phyloP scores from a whole-genome alignment of 2,113 vertebrate genomes.

The Forbesichthys papilliferus region DNA sequence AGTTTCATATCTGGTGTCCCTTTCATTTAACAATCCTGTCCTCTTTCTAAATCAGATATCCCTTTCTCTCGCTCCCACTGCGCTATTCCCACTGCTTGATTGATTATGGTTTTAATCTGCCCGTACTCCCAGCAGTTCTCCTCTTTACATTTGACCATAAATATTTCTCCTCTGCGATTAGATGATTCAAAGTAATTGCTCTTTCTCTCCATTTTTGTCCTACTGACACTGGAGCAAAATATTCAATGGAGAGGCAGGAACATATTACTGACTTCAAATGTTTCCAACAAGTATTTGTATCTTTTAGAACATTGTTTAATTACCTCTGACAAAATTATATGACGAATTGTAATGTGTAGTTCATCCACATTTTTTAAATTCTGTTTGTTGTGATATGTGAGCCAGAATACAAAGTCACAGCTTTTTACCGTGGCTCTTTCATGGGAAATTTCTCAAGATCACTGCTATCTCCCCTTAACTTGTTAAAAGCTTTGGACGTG shows the following conservation, averaged over 20 bases:
- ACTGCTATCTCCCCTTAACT: neutral
- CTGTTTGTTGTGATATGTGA: too few species aligned
- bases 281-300: constrained; percentile 25
- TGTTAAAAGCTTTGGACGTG: neutral
- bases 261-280: constrained; percentile 38
- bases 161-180: constrained; percentile 42
- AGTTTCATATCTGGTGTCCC: constrained; percentile 3
- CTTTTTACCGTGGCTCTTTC: too few species aligned
- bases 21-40: neutral
- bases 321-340: constrained; percentile 24
- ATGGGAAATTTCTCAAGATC: neutral
- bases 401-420: too few species aligned
- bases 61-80: neutral
- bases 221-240: constrained; percentile 16
- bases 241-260: constrained; percentile 16
- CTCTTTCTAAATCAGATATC: constrained; percentile 17
- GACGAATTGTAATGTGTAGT: too few species aligned
- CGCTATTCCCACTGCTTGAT: constrained; percentile 36
- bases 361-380: too few species aligned
- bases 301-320: constrained; percentile 1
- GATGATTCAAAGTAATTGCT: constrained; percentile 49
- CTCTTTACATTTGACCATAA: constrained; percentile 35
- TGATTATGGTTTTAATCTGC: constrained; percentile 38
- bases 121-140: constrained; percentile 25
- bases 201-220: constrained; percentile 28